Base-by-base conservation (phyloP, 2,888 invertebrate species). In the Rapana venosa region DNA sequence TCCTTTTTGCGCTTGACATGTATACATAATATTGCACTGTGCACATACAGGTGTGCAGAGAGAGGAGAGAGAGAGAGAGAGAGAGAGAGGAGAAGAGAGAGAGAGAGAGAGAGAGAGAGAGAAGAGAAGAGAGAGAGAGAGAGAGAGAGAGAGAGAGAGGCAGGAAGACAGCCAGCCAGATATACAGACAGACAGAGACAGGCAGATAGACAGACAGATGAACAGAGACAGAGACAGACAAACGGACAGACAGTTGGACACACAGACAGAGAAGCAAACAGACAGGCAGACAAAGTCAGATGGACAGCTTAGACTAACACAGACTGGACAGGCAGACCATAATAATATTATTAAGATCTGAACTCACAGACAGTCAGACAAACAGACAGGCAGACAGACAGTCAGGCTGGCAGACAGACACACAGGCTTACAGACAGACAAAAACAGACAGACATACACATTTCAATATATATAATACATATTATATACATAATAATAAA, bases 1-100 rank as follows among this genome's bases (percentile, higher is more conserved):
- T n/a, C n/a, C n/a, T n/a, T n/a, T n/a, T n/a, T n/a, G n/a, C n/a
- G n/a, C n/a, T n/a, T n/a, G n/a, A n/a, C n/a, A n/a, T n/a, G n/a
- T n/a, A n/a, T n/a, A n/a, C n/a, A n/a, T n/a, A n/a, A n/a, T n/a
- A n/a, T n/a, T n/a, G n/a, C n/a, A n/a, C n/a, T n/a, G n/a, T n/a
- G n/a, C n/a, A n/a, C n/a, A n/a, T n/a, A n/a, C n/a, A n/a, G n/a
- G n/a, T n/a, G n/a, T n/a, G n/a, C n/a, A 36, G 35, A 35, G 81
- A 81, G 35, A 81, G 32, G 84, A 84, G 84, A 84, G 84, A 84
- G 84, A 84, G 84, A 84, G 84, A 84, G 84, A 84, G 84, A 84
- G 47, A 84, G 20, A 84, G 47, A 84, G 47, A 84, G 47, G 56
- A 17, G 47, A 17, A 84, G 84, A 84, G 84, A 84, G 84, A 84